These are phyloP conservation scores for Nebria ingens DNA, from an alignment of 1,140 invertebrate species.

Conservation along the genomic window DNA sequence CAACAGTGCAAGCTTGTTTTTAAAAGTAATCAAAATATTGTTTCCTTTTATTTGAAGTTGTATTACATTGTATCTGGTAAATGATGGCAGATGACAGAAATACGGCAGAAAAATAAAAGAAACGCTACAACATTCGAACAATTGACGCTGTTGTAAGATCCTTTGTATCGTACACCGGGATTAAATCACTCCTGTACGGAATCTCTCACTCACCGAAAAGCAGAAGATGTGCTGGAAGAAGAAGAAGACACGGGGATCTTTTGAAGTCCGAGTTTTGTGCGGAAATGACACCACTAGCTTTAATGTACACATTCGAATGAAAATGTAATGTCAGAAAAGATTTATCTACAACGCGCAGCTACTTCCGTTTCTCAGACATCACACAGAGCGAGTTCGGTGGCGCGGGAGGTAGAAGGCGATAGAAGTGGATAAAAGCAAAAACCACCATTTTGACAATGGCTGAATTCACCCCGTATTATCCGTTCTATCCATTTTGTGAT, in stretches of 20 bases:
- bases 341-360: conserved; percentile 4
- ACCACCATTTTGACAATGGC: conserved; percentile 2
- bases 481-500: conserved; percentile 5
- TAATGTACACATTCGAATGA: conserved; percentile 9
- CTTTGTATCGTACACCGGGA: background rate
- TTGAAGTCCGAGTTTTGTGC: conserved; percentile 8
- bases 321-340: conserved; percentile 8
- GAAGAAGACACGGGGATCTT: background rate
- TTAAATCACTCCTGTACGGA: conserved; percentile 1
- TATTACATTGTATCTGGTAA: too few species aligned
- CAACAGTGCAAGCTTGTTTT: too few species aligned
- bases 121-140: conserved; percentile 2
- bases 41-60: too few species aligned
- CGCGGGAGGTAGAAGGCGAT: background rate
- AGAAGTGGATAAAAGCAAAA: too few species aligned
- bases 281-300: conserved; percentile 7
- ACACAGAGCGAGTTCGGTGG: too few species aligned
- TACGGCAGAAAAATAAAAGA: too few species aligned
- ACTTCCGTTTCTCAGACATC: conserved; percentile 1
- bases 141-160: background rate
- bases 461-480: background rate
- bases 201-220: too few species aligned
- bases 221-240: too few species aligned
- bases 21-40: too few species aligned
- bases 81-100: too few species aligned